Conservation (phyloP, 2,888 invertebrate species). For the Drosophila niveifrons region DNA sequence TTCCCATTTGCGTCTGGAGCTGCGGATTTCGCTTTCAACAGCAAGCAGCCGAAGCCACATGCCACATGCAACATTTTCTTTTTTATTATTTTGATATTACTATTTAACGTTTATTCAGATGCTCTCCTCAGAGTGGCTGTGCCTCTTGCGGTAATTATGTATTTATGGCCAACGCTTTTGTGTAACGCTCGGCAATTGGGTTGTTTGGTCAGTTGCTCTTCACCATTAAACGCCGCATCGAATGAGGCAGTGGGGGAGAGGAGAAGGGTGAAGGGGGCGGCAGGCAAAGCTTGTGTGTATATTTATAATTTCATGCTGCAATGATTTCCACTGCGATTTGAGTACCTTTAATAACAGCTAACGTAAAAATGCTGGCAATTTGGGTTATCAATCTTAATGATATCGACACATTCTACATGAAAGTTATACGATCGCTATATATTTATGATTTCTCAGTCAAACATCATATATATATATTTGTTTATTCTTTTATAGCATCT, state of each 20-base stretch:
- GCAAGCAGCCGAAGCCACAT: conserved; percentile 18
- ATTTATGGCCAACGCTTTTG: conserved; percentile 80
- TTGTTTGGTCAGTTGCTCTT: conserved; percentile 80
- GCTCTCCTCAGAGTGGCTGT: conserved; percentile 43
- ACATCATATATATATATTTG: neutral
- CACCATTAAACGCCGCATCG: conserved; percentile 15
- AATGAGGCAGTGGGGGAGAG: neutral
- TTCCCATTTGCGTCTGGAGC: conserved; percentile 41
- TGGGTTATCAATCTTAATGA: conserved; percentile 55
- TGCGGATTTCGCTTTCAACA: conserved; percentile 61
- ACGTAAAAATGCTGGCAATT: conserved; percentile 41
- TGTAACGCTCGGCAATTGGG: conserved; percentile 76
- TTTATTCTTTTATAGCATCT: too few species aligned
- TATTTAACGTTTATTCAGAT: conserved; percentile 34
- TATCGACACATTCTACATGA: conserved; percentile 32
- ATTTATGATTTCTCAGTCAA: too few species aligned
- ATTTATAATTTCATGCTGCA: conserved; percentile 75
- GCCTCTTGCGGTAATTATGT: conserved; percentile 65
- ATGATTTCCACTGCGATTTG: conserved; percentile 47
- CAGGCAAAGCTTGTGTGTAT: conserved; percentile 5
- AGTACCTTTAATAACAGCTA: conserved; percentile 28
- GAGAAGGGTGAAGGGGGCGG: neutral
- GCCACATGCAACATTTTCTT: conserved; percentile 72
- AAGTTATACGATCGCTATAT: neutral
- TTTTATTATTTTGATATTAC: conserved; percentile 32